phyloP scores from a whole-genome alignment of 2,797 vertebrate species.

The Gambelia wislizenii region DNA sequence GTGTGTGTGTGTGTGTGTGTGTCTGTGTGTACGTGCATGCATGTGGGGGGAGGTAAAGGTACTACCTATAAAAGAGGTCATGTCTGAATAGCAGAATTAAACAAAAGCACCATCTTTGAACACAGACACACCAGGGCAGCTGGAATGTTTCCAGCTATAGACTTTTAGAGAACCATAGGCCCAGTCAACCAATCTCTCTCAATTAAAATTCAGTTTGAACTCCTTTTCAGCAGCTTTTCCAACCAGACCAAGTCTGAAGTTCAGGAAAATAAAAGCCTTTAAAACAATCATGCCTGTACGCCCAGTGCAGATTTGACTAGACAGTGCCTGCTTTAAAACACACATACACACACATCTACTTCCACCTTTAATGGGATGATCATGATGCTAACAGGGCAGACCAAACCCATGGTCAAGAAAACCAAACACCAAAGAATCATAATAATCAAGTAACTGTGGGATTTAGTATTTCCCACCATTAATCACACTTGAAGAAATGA shows the following conservation, averaged over 20 bases:
- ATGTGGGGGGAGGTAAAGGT: not conserved
- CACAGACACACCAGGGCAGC: constrained; percentile 34
- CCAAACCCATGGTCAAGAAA: not conserved
- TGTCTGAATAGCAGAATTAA: constrained; percentile 29
- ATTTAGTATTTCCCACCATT: not conserved
- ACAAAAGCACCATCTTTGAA: not conserved
- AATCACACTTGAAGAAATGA: not conserved
- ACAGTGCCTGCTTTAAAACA: not conserved
- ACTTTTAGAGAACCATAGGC: constrained; percentile 37
- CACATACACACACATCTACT: not conserved
- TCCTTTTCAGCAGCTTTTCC: constrained; percentile 48
- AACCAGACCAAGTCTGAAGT: constrained; percentile 42
- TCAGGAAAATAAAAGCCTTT: not conserved
- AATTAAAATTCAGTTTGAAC: constrained; percentile 48
- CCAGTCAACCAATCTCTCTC: constrained; percentile 40
- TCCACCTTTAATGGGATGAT: not conserved
- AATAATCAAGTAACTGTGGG: not conserved
- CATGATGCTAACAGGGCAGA: not conserved
- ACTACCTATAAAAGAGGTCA: constrained; percentile 13
- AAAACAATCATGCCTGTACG: not conserved
- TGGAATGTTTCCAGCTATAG: not conserved
- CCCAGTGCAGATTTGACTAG: not conserved
- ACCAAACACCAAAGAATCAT: not conserved
- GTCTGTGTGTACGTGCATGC: no score
- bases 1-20: no score